Base-by-base conservation (phyloP, 2,888 invertebrate genomes). In the Crepidodera aurea region DNA sequence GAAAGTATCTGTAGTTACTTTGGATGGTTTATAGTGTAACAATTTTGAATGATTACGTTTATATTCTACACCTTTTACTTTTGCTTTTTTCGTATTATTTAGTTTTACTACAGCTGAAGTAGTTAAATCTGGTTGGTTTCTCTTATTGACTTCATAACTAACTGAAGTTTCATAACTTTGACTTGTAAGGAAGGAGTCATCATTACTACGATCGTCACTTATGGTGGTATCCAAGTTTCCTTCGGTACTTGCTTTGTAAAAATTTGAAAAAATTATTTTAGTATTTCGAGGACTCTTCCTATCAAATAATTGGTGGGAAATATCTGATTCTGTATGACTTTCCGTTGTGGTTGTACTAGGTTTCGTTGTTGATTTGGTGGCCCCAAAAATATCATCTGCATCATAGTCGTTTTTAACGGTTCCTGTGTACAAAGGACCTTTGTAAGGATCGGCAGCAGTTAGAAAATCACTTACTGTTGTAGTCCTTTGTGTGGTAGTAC, bases 121-220 rank as follows among this genome's bases (percentile, higher is more conserved):
- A 29, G 27, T 48, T n/a, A 22, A 40, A 8, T 58, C 58, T 15
- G 58, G 39, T 48, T 60, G 64, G 50, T 74, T 74, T 34, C 69
- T 75, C 67, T 81, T 82, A 46, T 84, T 84, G 6, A 85, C 80
- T 73, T 84, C 81, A 53, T 83, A 81, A 73, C 84, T 86, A 19
- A 64, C 66, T 7, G 69, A 69, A 6, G 58, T 61, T 25, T 67
- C 64, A 32, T 53, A 60, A 42, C 53, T 58, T 60, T 61, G 69
- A 34, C 64, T 71, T n/a, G 66, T 69, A 60, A 62, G 37, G 15
- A 58, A 57, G 22, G 53, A 22, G 67, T 60, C 50, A 37, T 61
- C 54, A 3, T 37, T 56, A 13, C 51, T 62, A n/a, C 57, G 48
- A 18, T 55, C 50, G 25, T 53, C 53, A 40, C 48, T 68, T 53